Percentiles rank a stretch among this genome's conserved stretches.
phyloP scores from a whole-genome alignment of 2,888 invertebrate genomes.

The Parasteatoda lunata region DNA sequence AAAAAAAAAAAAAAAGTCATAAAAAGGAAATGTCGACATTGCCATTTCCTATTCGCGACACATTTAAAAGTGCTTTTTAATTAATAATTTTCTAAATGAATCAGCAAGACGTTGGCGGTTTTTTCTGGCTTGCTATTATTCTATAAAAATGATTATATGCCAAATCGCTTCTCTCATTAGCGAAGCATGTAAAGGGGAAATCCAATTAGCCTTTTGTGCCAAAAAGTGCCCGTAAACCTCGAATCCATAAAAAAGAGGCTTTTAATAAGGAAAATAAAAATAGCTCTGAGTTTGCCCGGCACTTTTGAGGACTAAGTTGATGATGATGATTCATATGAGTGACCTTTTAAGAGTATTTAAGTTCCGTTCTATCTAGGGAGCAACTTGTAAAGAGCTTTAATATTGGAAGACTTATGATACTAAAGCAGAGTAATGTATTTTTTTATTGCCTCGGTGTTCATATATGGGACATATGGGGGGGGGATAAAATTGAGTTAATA shows the following conservation, averaged over 20 bases:
- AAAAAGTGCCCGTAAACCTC: constrained; percentile 34
- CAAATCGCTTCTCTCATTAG: constrained; percentile 52
- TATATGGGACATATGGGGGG: no score
- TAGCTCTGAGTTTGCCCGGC: neutral
- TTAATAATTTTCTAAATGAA: constrained; percentile 62
- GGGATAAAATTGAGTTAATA: no score
- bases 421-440: no score
- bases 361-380: no score
- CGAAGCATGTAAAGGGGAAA: constrained; percentile 21
- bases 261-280: constrained; percentile 49
- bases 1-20: constrained; percentile 12
- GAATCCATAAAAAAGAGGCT: constrained; percentile 32
- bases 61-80: constrained; percentile 55
- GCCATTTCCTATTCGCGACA: constrained; percentile 8
- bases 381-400: no score
- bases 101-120: constrained; percentile 47
- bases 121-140: constrained; percentile 23
- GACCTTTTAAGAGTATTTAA: neutral
- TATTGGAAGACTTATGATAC: no score
- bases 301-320: neutral
- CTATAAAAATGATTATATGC: constrained; percentile 58
- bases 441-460: no score
- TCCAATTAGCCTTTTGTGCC: constrained; percentile 30
- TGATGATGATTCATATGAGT: neutral
- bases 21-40: constrained; percentile 18